Percentiles rank a stretch among this genome's conserved stretches.
Conservation (phyloP, 1,140 invertebrate genomes). For the Halesus radiatus region DNA sequence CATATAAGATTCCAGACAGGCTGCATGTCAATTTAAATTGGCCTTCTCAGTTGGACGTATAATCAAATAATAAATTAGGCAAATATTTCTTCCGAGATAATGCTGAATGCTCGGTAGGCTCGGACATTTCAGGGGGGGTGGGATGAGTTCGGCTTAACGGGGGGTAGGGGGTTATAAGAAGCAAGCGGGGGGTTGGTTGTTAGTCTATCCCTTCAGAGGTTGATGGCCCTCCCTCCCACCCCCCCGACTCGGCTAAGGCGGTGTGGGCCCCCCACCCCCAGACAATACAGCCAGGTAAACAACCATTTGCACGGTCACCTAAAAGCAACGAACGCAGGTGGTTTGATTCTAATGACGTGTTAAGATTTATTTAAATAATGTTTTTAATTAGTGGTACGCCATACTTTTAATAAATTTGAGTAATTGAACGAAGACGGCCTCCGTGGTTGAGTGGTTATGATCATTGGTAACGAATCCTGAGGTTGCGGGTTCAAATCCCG, state of each 20-base stretch:
- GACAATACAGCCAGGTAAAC: slow-evolving; percentile 4
- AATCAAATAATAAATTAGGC: too few relatives aligned
- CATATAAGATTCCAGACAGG: too few relatives aligned
- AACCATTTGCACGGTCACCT: slow-evolving; percentile 18
- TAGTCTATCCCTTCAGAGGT: slow-evolving; percentile 19
- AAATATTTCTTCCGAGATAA: background rate
- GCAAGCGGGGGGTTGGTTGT: background rate
- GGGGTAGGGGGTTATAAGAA: too few relatives aligned
- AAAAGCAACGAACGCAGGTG: background rate
- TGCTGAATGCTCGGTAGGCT: slow-evolving; percentile 7
- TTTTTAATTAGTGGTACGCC: too few relatives aligned
- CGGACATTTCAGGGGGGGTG: slow-evolving; percentile 14
- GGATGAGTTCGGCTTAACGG: slow-evolving; percentile 1
- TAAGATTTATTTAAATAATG: too few relatives aligned
- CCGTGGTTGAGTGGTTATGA: too few relatives aligned
- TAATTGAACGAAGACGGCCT: too few relatives aligned
- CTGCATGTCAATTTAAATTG: too few relatives aligned
- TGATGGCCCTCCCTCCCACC: background rate
- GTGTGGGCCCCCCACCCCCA: background rate
- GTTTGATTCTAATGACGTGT: slow-evolving; percentile 15
- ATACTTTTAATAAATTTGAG: too few relatives aligned
- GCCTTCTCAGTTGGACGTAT: too few relatives aligned
- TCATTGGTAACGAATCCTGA: too few relatives aligned
- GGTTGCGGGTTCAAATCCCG: too few relatives aligned
- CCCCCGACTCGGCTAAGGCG: background rate